phyloP scores from a whole-genome alignment of 2,888 invertebrate genomes.

The Drosophila paramelanica region DNA sequence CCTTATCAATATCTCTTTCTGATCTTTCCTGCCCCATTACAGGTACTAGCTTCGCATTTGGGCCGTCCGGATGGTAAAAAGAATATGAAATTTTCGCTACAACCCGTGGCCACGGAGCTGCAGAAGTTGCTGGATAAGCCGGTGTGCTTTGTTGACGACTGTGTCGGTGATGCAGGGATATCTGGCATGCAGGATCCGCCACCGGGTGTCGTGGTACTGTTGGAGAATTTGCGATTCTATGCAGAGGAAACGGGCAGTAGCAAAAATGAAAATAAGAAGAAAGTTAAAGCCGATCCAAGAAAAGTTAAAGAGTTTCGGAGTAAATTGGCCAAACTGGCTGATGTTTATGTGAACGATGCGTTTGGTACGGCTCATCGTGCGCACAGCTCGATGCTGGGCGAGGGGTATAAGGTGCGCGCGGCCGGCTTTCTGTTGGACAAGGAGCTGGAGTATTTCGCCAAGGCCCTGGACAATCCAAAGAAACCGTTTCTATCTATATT shows the following conservation, averaged over 20 bases:
- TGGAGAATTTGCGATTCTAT: constrained; percentile 98
- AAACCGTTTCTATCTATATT: constrained; percentile 98
- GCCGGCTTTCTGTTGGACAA: constrained; percentile 98
- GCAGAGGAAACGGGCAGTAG: constrained; percentile 99
- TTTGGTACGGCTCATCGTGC: constrained; percentile 96
- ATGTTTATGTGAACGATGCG: constrained; percentile 99
- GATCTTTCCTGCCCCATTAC: not conserved
- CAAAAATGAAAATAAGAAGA: constrained; percentile 93
- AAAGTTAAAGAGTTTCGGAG: constrained; percentile 92
- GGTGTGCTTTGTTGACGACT: constrained; percentile 93
- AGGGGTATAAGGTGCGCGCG: constrained; percentile 95
- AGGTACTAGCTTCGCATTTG: constrained; percentile 97
- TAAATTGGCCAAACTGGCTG: constrained; percentile 95
- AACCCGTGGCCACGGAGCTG: constrained; percentile 96
- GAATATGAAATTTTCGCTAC: constrained; percentile 94
- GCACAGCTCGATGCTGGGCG: constrained; percentile 98
- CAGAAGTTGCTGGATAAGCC: constrained; percentile 91
- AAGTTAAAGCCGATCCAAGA: constrained; percentile 95
- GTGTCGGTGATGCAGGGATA: constrained; percentile 96
- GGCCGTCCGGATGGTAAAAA: constrained; percentile 97
- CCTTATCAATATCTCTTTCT: too few relatives aligned
- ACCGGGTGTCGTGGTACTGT: constrained; percentile 93
- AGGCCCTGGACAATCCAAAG: constrained; percentile 97
- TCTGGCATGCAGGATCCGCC: constrained; percentile 93
- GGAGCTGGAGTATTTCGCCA: constrained; percentile 98